Conservation (phyloP, 2,113 vertebrate genomes). For the Natator depressus region DNA sequence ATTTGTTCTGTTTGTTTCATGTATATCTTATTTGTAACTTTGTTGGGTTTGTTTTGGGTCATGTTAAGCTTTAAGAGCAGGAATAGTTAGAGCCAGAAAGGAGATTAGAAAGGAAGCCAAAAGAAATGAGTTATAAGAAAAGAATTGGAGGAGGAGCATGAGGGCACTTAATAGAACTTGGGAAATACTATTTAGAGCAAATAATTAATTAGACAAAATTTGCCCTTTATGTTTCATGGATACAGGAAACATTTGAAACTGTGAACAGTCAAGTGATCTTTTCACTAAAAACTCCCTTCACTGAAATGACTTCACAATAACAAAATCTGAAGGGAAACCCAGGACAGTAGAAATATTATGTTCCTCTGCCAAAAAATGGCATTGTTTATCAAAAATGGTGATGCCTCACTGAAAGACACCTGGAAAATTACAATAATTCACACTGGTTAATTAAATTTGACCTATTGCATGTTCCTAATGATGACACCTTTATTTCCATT, state of each 20-base stretch:
- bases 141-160: not conserved
- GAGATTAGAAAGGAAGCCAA: not conserved
- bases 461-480: not conserved
- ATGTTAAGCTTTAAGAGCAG: not conserved
- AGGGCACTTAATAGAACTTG: not conserved
- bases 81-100: not conserved
- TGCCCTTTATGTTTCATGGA: not conserved
- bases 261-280: constrained; percentile 30
- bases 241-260: constrained; percentile 14
- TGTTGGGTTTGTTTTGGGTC: not conserved
- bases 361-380: not conserved
- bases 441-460: not conserved
- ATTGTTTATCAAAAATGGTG: constrained; percentile 33
- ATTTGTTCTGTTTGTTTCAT: not conserved
- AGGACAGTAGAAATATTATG: constrained; percentile 34
- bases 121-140: not conserved
- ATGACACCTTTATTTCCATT: not conserved
- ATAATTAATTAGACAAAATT: not conserved
- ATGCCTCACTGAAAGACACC: not conserved
- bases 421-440: not conserved
- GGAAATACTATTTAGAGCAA: not conserved
- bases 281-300: constrained; percentile 17
- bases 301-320: constrained; percentile 41
- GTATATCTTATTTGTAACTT: rapidly evolving
- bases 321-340: constrained; percentile 39